phyloP scores from a whole-genome alignment of 2,888 invertebrate species.

The Biston betularia region DNA sequence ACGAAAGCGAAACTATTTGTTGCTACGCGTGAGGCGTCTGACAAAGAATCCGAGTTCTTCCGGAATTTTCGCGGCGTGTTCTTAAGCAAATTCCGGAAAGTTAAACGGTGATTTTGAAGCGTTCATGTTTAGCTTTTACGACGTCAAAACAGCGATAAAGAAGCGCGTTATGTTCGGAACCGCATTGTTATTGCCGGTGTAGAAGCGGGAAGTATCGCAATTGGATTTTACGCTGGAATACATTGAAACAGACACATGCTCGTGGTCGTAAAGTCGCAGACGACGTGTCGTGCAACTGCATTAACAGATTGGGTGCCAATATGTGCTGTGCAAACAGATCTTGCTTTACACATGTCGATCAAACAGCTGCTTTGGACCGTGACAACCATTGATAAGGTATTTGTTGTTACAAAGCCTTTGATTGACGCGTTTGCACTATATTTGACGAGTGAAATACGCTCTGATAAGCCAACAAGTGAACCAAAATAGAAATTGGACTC shows the following conservation, averaged over 20 bases:
- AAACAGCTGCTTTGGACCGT: conserved; percentile 35
- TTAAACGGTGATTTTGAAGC: conserved; percentile 31
- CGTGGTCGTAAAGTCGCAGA: conserved; percentile 38
- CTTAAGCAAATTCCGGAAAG: conserved; percentile 31
- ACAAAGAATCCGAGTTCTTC: conserved; percentile 25
- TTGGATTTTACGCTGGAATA: conserved; percentile 33
- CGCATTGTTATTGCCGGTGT: conserved; percentile 33
- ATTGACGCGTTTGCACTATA: background rate
- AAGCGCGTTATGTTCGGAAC: conserved; percentile 26
- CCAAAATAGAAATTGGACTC: background rate
- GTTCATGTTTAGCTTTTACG: conserved; percentile 34
- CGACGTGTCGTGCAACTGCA: conserved; percentile 39
- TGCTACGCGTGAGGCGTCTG: conserved; percentile 16
- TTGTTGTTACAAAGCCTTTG: conserved; percentile 13
- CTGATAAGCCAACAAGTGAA: background rate
- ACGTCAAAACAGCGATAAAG: conserved; percentile 37
- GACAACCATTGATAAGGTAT: conserved; percentile 22
- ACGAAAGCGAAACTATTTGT: conserved; percentile 57
- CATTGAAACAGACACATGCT: conserved; percentile 26
- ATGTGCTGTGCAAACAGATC: conserved; percentile 51
- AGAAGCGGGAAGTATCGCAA: conserved; percentile 26
- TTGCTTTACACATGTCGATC: conserved; percentile 37
- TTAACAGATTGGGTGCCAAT: conserved; percentile 60
- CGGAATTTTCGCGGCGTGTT: conserved; percentile 24
- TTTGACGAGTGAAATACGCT: background rate